Evolutionary conservation across 2,113 vertebrate genomes (phyloP).

Genomic region (Petroica traversi): DNA sequence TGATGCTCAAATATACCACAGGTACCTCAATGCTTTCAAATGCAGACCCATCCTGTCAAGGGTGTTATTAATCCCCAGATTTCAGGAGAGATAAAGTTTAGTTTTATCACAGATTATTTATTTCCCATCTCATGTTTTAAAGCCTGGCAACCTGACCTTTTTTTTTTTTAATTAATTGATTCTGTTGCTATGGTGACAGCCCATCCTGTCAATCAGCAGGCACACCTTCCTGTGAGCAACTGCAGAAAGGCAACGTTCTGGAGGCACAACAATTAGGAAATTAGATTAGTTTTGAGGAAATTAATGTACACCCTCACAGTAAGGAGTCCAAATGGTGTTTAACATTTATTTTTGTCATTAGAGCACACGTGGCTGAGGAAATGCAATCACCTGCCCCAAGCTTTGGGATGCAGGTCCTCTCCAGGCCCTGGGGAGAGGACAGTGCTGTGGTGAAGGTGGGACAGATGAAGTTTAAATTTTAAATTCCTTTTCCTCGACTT

Average conservation of each 20-base stretch:
- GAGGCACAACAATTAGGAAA: background rate
- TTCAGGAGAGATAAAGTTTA: background rate
- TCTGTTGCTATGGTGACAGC: slow-evolving; percentile 18
- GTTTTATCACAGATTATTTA: background rate
- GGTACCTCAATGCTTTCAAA: background rate
- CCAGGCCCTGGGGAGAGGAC: background rate
- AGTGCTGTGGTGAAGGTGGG: background rate
- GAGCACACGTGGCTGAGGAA: background rate
- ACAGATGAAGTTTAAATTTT: background rate
- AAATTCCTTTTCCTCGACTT: background rate
- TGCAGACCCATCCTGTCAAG: background rate
- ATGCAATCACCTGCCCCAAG: background rate
- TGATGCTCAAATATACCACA: background rate
- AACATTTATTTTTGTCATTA: background rate
- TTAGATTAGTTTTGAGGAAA: background rate
- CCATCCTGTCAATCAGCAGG: slow-evolving; percentile 12
- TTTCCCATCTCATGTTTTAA: background rate
- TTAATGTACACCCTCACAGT: background rate
- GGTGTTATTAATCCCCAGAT: background rate
- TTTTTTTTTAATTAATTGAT: background rate
- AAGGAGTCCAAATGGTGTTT: background rate
- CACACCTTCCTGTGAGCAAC: background rate
- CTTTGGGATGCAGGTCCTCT: fast-evolving
- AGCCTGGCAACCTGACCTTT: background rate
- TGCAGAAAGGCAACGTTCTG: background rate